Percentiles rank a stretch among this genome's conserved stretches.
These are phyloP conservation scores for Bombus sylvicola DNA, from an alignment of 1,140 invertebrate genomes.

Conservation along the genomic window DNA sequence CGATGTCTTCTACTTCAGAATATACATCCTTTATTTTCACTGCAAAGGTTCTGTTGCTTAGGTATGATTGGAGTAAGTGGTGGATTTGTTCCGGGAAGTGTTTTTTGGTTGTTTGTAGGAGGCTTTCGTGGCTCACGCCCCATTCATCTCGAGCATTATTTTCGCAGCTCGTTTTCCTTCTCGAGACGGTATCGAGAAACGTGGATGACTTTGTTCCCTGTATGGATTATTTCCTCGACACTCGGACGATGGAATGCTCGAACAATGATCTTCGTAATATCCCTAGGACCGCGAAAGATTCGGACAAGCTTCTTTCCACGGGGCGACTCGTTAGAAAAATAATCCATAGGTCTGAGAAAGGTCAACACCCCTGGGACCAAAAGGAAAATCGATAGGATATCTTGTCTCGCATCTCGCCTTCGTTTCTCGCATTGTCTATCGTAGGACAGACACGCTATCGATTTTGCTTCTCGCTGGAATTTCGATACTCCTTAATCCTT, in stretches of 20 bases:
- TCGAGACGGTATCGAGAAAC: too few species aligned
- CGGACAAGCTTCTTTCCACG: not conserved
- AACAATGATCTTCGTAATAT: not conserved
- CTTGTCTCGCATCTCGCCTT: slow-evolving; percentile 26
- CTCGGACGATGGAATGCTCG: not conserved
- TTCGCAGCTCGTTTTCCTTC: too few species aligned
- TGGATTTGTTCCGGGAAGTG: too few species aligned
- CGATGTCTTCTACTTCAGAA: too few species aligned
- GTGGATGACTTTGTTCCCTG: too few species aligned
- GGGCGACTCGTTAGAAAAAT: slow-evolving; percentile 23
- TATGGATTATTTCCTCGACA: not conserved
- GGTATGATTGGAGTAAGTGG: too few species aligned
- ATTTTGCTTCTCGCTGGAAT: slow-evolving; percentile 20
- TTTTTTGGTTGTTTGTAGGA: too few species aligned
- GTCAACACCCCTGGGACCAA: not conserved
- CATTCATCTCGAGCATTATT: too few species aligned
- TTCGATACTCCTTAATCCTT: slow-evolving; percentile 23
- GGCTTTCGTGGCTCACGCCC: too few species aligned
- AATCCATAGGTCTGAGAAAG: slow-evolving; percentile 14
- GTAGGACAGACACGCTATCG: slow-evolving; percentile 15
- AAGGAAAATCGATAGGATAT: slow-evolving; percentile 29
- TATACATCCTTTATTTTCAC: too few species aligned
- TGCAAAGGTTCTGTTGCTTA: too few species aligned
- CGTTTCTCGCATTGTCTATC: slow-evolving; percentile 13
- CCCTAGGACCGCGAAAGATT: not conserved